Base-by-base conservation (phyloP, 2,797 vertebrate genomes). In the Epinephelus coioides region DNA sequence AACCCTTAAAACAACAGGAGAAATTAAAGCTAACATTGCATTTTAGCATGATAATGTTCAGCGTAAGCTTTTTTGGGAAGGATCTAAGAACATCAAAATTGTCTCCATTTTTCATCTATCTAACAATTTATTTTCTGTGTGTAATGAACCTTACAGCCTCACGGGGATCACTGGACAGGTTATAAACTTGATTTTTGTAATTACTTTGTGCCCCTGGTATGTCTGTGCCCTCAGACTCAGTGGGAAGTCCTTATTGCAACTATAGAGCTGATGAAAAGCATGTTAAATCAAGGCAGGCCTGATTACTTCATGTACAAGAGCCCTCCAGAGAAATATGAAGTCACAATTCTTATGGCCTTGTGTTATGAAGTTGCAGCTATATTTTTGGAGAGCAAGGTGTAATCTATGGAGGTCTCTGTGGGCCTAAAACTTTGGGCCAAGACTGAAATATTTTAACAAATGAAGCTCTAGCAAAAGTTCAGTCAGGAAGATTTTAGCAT, bases 151-250 rank as follows among this genome's bases (percentile, higher is more conserved):
- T 15, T 9, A 2, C 4, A 21, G 10, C 13, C 18, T 13, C 8
- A 3, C 13, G 0, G 49, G 21, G 21, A 17, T 1, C 11, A 13
- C 21, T 44, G 66, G 66, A 13, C 51, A 10, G 3, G 12, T 56
- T n/a, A 56, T 9, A 55, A 0, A 27, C 51, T 55, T 27, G 2
- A 8, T 53, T 68, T 34, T 8, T 19, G 11, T 30, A 56, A 69
- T 68, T 12, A 46, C 53, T 69, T 54, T 67, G 60, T 62, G 59
- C 59, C 40, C 7, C 40, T 17, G 60, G 17, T 62, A 6, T 40
- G 17, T 17, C 43, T 46, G 23, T 11, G 34, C 4, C 50, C 1
- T 27, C 25, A 27, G 25, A 27, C 49, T 54, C 5, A 10, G 19
- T 6, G 7, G 49, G 30, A 53, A n/a, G 27, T 3, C 18, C 4